Base-by-base conservation (phyloP, 2,797 vertebrate species). In the Cygnus olor region DNA sequence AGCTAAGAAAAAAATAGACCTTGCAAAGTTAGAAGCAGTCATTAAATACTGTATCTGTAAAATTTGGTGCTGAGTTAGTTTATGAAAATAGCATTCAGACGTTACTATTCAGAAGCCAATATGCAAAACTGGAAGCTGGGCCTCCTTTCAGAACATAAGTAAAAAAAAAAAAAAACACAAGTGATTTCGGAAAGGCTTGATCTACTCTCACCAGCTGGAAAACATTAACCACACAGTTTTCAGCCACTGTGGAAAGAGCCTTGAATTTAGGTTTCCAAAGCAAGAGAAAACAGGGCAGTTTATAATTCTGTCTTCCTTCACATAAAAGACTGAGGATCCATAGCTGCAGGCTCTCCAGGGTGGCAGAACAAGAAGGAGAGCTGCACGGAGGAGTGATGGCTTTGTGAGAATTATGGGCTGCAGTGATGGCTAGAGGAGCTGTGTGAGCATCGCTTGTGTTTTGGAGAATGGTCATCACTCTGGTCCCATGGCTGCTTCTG, bases 251-350 rank as follows among this genome's bases (percentile, higher is more conserved):
- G 38, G 61, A 86, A 92, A 77, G 27, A 81, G 40, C 44, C 49
- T 57, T 86, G 58, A 90, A 87, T 89, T 89, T 89, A 47, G 20
- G 49, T 88, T 84, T 94, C 54, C 20, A 64, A 90, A 94, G 72
- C 10, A 80, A 60, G 70, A 90, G 24, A 70, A 45, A 76, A 90
- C 61, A 79, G 72, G 27, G 77, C 42, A 73, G 60, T 85, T 91
- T 79, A n/a, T 83, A 83, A 63, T 57, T 45, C 40, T 78, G 19
- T 80, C 65, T 89, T 18, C 22, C 56, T 83, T 71, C 74, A 34
- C 38, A 42, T 20, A 60, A 89, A 14, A 40, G 28, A 80, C 44
- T 11, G 24, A 49, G 9, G 40, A n/a, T 68, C 66, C 28, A 38
- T 84, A 92, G 27, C 83, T 61, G 32, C 64, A 69, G 66, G 32